These are phyloP conservation scores for Norana najaformis DNA, from an alignment of 2,888 invertebrate species.

Conservation along the genomic window DNA sequence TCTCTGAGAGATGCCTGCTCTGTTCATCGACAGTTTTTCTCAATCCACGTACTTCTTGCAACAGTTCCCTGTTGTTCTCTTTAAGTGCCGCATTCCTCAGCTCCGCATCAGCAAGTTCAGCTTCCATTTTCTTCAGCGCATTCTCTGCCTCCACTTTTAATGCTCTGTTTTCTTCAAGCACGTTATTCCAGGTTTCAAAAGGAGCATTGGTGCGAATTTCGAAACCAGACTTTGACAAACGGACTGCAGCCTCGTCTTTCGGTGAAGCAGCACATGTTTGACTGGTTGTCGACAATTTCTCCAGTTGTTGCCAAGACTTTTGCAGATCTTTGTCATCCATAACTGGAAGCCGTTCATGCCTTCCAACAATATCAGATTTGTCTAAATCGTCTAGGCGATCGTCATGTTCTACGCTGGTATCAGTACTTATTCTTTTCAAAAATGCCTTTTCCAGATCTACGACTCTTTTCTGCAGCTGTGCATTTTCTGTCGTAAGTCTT, in stretches of 20 bases:
- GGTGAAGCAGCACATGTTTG: not conserved
- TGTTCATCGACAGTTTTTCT: not conserved
- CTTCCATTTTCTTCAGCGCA: not conserved
- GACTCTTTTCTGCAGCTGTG: conserved; percentile 18
- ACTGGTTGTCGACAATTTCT: not conserved
- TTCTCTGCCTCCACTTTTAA: not conserved
- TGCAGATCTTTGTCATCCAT: not conserved
- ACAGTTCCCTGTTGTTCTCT: not conserved
- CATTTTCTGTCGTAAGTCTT: conserved; percentile 25
- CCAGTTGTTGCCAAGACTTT: not conserved
- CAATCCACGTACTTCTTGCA: not conserved
- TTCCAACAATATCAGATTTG: not conserved
- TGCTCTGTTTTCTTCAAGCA: not conserved
- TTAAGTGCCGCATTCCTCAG: not conserved
- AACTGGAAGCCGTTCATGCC: not conserved
- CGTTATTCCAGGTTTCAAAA: not conserved
- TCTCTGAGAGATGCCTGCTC: not conserved
- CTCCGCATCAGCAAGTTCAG: not conserved
- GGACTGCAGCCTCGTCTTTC: not conserved
- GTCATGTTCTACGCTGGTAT: not conserved
- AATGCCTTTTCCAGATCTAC: not conserved
- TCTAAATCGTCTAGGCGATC: not conserved
- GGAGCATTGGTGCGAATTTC: not conserved
- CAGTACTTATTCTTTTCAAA: not conserved
- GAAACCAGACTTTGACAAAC: not conserved